These are phyloP conservation scores for Lerema accius DNA, from an alignment of 1,140 invertebrate species.

Conservation along the genomic window DNA sequence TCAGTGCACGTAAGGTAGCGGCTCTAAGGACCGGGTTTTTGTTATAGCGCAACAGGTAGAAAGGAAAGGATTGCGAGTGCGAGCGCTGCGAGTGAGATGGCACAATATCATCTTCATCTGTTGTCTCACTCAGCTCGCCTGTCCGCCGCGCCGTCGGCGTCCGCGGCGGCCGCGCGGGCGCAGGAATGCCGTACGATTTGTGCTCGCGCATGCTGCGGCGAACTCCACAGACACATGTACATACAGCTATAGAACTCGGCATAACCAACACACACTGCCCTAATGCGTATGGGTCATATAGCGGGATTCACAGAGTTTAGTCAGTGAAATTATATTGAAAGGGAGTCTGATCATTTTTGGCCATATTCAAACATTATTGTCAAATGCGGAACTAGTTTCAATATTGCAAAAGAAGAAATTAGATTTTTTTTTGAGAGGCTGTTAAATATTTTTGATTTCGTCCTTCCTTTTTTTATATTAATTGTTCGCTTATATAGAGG, in stretches of 20 bases:
- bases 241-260: constrained; percentile 57
- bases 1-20: constrained; percentile 81
- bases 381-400: constrained; percentile 9
- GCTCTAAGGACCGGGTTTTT: constrained; percentile 80
- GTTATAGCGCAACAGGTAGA: constrained; percentile 81
- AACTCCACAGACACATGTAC: constrained; percentile 51
- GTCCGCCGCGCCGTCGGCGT: background rate
- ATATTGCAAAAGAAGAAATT: background rate
- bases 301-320: constrained; percentile 79
- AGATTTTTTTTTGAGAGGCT: background rate
- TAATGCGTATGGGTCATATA: constrained; percentile 81
- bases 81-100: constrained; percentile 57
- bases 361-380: constrained; percentile 55
- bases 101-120: constrained; percentile 53
- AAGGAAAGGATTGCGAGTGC: constrained; percentile 78
- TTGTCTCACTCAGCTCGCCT: constrained; percentile 55
- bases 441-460: no score
- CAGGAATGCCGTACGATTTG: constrained; percentile 81
- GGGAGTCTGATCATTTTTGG: constrained; percentile 79
- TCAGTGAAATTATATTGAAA: constrained; percentile 82
- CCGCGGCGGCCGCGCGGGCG: constrained; percentile 50
- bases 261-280: constrained; percentile 78
- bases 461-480: no score
- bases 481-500: no score
- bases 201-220: constrained; percentile 68